Base-by-base conservation (phyloP, 2,888 invertebrate genomes). In the Eupithecia subfuscata region DNA sequence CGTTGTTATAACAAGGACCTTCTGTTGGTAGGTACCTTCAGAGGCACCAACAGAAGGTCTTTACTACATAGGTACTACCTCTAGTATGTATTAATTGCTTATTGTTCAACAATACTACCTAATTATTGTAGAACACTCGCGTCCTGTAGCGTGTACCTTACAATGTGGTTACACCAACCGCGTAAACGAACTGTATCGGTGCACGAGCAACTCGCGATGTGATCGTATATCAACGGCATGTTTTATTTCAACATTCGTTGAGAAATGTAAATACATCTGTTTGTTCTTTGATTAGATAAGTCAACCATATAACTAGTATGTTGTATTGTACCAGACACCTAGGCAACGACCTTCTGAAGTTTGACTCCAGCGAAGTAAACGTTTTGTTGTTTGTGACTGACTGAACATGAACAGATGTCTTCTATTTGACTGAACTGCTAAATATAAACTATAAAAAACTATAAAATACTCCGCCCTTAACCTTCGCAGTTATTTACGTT, bases 81-180 rank as follows among this genome's bases (percentile, higher is more conserved):
- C 30, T 40, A 43, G 43, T 14, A 43, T 43, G 43, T 45, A 45
- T 45, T 45, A 3, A 45, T 45, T 45, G 45, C 45, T 16, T 18
- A 45, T 6, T 45, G 45, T 45, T 16, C 52, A 52, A 52, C 18
- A 45, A 45, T 45, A 45, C 6, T 45, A 45, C 6, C 18, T 48
- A 45, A 45, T 18, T 5, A 45, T 45, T 18, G 52, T 56, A 56
- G 60, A 56, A 56, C 52, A 52, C 52, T 52, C n/a, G 7, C 52
- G 22, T 56, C 22, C 22, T 56, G 22, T 12, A 11, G 22, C 22
- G 22, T 60, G 25, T 60, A 60, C 25, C 12, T 60, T 60, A 56
- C 37, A 65, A 74, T 84, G 85, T 80, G 85, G 85, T 82, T 79
- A 76, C 6, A 60, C 2, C 37, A 83, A 84, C 86, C 86, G 80